phyloP scores from a whole-genome alignment of 1,140 invertebrate genomes.

The Megalopta genalis region DNA sequence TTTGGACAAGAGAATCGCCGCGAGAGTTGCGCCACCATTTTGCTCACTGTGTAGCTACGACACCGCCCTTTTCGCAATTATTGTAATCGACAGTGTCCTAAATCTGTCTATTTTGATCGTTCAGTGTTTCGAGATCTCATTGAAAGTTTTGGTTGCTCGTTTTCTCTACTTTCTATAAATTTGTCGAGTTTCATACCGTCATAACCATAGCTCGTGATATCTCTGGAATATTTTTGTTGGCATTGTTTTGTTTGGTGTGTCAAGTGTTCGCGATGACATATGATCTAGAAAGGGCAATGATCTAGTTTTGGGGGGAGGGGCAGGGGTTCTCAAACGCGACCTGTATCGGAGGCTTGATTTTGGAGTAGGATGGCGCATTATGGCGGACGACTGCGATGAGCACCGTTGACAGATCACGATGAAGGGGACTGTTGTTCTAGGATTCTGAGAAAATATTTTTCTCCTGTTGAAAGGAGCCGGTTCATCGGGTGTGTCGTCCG shows the following conservation, averaged over 20 bases:
- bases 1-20: neutral
- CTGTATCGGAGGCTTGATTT: neutral
- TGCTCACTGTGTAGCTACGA: constrained; percentile 40
- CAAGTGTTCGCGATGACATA: too few species aligned
- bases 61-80: constrained; percentile 53
- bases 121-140: neutral
- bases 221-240: neutral
- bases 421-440: too few species aligned
- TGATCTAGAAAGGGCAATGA: too few species aligned
- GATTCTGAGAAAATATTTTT: neutral
- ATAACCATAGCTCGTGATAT: constrained; percentile 25
- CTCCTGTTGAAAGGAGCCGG: constrained; percentile 51
- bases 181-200: neutral
- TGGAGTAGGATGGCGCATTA: neutral
- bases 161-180: neutral
- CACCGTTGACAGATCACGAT: neutral
- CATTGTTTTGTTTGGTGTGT: too few species aligned
- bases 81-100: neutral
- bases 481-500: constrained; percentile 63
- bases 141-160: neutral
- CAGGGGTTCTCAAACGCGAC: neutral
- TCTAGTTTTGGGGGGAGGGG: neutral
- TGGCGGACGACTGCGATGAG: neutral
- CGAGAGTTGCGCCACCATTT: constrained; percentile 43
- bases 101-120: neutral